Percentiles rank a stretch among this genome's conserved stretches.
Evolutionary conservation across 2,113 vertebrate species (phyloP).

Genomic region (Callionymus lyra): DNA sequence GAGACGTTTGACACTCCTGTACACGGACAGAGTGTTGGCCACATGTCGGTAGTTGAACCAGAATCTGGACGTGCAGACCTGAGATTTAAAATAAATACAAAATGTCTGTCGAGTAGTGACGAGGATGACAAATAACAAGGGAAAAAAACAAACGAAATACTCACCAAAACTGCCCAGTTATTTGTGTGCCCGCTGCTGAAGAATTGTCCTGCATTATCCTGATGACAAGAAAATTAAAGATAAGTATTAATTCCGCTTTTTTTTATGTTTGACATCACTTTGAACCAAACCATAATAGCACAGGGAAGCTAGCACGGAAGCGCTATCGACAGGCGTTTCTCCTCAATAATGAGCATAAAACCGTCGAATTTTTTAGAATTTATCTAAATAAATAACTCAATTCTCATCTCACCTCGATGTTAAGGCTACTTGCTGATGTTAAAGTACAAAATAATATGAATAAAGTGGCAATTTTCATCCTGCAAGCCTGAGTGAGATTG

Average conservation of each 20-base stretch:
- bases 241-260: neutral
- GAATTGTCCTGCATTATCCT: constrained; percentile 80
- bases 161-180: constrained; percentile 96
- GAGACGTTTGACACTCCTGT: constrained; percentile 93
- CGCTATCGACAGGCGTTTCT: neutral
- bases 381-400: no score
- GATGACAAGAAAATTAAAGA: neutral
- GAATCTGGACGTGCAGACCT: constrained; percentile 96
- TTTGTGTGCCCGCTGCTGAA: constrained; percentile 93
- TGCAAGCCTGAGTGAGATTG: constrained; percentile 4
- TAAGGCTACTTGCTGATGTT: constrained; percentile 11
- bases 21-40: constrained; percentile 92
- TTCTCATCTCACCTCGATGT: constrained; percentile 47
- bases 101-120: accelerated
- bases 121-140: neutral
- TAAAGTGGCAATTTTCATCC: constrained; percentile 35
- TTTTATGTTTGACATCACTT: neutral
- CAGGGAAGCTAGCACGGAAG: neutral
- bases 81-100: neutral
- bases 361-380: accelerated
- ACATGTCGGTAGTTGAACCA: constrained; percentile 99
- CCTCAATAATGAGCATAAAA: neutral
- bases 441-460: constrained; percentile 22
- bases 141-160: constrained; percentile 3
- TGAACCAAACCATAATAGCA: neutral